These are phyloP conservation scores for Arvicanthis niloticus DNA, from an alignment of 2,113 vertebrate species.

Conservation along the genomic window DNA sequence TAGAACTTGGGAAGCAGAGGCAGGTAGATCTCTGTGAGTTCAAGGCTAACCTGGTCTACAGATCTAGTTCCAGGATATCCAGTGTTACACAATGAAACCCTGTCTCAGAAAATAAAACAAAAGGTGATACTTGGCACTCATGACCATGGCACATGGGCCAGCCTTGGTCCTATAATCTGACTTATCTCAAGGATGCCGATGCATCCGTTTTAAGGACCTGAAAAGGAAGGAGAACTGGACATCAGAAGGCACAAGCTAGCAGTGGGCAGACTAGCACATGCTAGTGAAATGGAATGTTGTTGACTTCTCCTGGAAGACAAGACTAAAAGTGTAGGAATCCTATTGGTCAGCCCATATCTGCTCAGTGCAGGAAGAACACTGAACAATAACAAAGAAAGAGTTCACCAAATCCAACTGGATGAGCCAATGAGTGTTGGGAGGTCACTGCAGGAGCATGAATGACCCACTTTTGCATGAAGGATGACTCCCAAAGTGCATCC, in stretches of 20 bases:
- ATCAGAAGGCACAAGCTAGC: not conserved
- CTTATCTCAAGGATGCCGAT: not conserved
- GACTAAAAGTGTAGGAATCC: not conserved
- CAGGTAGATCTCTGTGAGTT: not conserved
- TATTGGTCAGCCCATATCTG: not conserved
- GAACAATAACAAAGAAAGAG: not conserved
- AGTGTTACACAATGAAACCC: not conserved
- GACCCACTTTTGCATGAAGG: not conserved
- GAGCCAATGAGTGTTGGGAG: too few relatives aligned
- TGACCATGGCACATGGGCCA: not conserved
- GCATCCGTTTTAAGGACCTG: not conserved
- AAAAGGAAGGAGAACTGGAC: not conserved
- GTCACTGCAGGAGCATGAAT: not conserved
- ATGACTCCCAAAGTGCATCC: not conserved
- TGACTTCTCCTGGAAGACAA: not conserved
- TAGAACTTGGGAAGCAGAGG: not conserved
- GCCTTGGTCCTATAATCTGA: not conserved
- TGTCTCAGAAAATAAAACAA: not conserved
- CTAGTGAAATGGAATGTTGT: not conserved
- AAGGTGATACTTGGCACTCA: not conserved
- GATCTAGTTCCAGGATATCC: not conserved
- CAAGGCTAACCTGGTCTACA: not conserved
- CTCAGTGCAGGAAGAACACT: not conserved
- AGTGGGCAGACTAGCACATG: not conserved
- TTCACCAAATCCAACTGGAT: not conserved